Percentiles rank a stretch among this genome's conserved stretches.
Evolutionary conservation across 2,113 vertebrate species (phyloP).

Genomic region (Entelurus aequoreus): DNA sequence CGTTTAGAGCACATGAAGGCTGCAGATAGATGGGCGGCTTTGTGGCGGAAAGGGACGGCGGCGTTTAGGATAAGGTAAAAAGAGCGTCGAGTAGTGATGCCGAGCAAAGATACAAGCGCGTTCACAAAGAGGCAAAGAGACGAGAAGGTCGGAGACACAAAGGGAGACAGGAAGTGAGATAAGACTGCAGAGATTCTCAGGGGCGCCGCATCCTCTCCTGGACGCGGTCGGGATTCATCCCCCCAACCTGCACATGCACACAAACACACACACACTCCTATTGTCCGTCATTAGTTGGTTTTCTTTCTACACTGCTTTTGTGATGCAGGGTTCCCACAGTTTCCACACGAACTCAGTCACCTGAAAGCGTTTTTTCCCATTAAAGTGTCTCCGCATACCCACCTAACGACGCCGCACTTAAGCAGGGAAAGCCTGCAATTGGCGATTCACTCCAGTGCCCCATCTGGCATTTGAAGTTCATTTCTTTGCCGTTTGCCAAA

Average conservation of each 20-base stretch:
- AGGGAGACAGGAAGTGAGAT: slow-evolving; percentile 57
- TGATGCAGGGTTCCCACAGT: not conserved
- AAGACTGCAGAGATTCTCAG: slow-evolving; percentile 59
- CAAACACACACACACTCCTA: slow-evolving; percentile 10
- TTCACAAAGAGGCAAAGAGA: slow-evolving; percentile 51
- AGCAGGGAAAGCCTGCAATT: slow-evolving; percentile 48
- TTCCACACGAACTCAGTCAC: not conserved
- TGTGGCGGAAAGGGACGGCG: slow-evolving; percentile 9
- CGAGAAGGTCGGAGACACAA: slow-evolving; percentile 55
- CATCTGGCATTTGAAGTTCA: slow-evolving; percentile 63
- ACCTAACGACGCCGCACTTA: slow-evolving; percentile 1
- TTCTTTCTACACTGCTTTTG: not conserved
- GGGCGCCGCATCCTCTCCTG: slow-evolving; percentile 48
- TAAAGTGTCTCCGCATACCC: not conserved
- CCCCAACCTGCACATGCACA: slow-evolving; percentile 9
- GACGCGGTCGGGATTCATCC: slow-evolving; percentile 48
- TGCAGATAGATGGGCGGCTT: slow-evolving; percentile 29
- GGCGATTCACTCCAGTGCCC: slow-evolving; percentile 60
- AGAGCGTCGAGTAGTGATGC: slow-evolving; percentile 53
- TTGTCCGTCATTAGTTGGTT: slow-evolving; percentile 18
- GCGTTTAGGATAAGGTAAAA: slow-evolving; percentile 24
- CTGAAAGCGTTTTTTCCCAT: not conserved
- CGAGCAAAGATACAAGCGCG: slow-evolving; percentile 47
- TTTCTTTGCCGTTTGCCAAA: slow-evolving; percentile 55
- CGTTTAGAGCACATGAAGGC: slow-evolving; percentile 45